A percentile compares a stretch with the other conserved stretches of the same genome.
These are phyloP conservation scores for Alentia gelatinosa DNA, from an alignment of 2,888 invertebrate genomes.

Conservation along the genomic window DNA sequence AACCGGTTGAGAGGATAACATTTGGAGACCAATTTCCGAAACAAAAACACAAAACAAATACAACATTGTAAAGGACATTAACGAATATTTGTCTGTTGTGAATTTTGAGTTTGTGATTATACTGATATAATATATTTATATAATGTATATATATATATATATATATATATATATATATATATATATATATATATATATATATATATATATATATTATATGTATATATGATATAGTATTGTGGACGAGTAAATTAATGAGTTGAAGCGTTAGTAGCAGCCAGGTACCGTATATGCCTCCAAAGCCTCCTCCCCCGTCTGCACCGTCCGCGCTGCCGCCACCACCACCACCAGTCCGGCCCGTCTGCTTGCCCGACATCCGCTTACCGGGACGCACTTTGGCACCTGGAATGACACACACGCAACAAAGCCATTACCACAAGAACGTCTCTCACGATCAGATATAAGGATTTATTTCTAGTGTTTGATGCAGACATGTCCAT, in stretches of 20 bases:
- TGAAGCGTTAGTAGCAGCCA: not conserved
- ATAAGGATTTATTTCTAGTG: too few relatives aligned
- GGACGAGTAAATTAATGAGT: conserved; percentile 17
- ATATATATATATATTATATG: conserved; percentile 51
- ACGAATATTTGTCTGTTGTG: too few relatives aligned
- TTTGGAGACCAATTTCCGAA: too few relatives aligned
- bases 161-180: conserved; percentile 57
- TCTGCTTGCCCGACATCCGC: conserved; percentile 1
- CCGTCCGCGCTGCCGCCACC: conserved; percentile 27
- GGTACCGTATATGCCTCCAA: conserved; percentile 41
- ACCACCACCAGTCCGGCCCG: not conserved
- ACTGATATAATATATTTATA: too few relatives aligned
- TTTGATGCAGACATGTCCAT: not conserved
- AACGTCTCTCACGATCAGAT: too few relatives aligned
- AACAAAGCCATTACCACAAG: not conserved
- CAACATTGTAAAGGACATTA: too few relatives aligned
- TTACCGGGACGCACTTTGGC: conserved; percentile 32
- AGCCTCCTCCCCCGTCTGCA: not conserved
- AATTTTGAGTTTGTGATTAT: too few relatives aligned
- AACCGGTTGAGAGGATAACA: too few relatives aligned
- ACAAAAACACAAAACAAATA: too few relatives aligned
- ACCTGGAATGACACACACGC: not conserved
- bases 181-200: conserved; percentile 59
- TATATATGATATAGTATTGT: conserved; percentile 57
- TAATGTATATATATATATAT: not conserved